Conservation (phyloP, 2,888 invertebrate genomes). For the Helleia helle region DNA sequence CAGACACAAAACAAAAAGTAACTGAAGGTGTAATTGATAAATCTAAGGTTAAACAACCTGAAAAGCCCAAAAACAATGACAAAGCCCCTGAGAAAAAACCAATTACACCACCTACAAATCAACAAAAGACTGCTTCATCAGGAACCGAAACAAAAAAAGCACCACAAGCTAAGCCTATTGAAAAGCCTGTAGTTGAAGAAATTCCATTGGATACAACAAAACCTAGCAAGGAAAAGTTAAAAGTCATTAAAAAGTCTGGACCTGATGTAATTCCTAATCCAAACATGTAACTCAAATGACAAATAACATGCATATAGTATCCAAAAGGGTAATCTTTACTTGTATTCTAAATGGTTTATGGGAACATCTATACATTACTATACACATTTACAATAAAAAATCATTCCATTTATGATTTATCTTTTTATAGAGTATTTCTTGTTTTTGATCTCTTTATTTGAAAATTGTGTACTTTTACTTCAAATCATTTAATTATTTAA, state of each 20-base stretch:
- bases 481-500: background rate
- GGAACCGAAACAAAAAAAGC: slow-evolving; percentile 10
- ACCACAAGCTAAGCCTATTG: slow-evolving; percentile 18
- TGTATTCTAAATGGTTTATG: background rate
- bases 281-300: slow-evolving; percentile 29
- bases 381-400: slow-evolving; percentile 1
- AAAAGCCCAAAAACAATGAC: slow-evolving; percentile 32
- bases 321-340: background rate
- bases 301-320: background rate
- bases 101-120: background rate
- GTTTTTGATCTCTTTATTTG: background rate
- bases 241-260: slow-evolving; percentile 75
- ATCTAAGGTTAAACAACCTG: slow-evolving; percentile 26
- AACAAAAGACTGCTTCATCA: background rate
- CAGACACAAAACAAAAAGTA: slow-evolving; percentile 12
- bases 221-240: slow-evolving; percentile 68
- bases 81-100: slow-evolving; percentile 4
- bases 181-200: slow-evolving; percentile 57
- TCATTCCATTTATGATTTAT: too few relatives aligned
- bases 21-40: slow-evolving; percentile 18
- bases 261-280: slow-evolving; percentile 61
- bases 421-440: too few relatives aligned
- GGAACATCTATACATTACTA: background rate
- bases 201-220: slow-evolving; percentile 69
- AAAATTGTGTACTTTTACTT: background rate